phyloP scores from a whole-genome alignment of 1,140 invertebrate genomes.

The Plodia interpunctella region DNA sequence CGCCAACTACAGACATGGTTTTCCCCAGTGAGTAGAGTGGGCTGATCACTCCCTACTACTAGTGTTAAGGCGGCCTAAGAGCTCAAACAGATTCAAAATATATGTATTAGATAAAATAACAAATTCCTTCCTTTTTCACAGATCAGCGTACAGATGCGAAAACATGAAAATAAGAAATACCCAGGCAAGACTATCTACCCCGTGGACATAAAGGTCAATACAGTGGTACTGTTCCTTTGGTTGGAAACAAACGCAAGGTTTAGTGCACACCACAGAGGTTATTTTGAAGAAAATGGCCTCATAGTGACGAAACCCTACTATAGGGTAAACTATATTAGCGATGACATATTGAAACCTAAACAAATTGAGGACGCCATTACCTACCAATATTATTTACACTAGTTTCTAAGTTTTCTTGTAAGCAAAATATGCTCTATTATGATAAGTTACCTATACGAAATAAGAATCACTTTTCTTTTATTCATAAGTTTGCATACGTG shows the following conservation, averaged over 20 bases:
- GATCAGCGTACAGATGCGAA: slow-evolving; percentile 37
- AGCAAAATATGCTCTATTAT: neutral
- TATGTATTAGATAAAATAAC: too few relatives aligned
- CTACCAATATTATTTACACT: slow-evolving; percentile 54
- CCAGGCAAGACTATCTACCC: too few relatives aligned
- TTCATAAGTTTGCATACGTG: too few relatives aligned
- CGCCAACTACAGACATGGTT: too few relatives aligned
- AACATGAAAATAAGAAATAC: slow-evolving; percentile 17
- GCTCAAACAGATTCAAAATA: too few relatives aligned
- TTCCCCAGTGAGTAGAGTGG: too few relatives aligned
- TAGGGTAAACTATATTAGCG: slow-evolving; percentile 27
- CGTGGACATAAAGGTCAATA: slow-evolving; percentile 41
- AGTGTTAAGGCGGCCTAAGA: too few relatives aligned
- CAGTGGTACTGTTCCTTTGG: slow-evolving; percentile 55
- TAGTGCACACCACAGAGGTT: slow-evolving; percentile 22
- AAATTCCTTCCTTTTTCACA: too few relatives aligned
- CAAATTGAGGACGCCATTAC: slow-evolving; percentile 41
- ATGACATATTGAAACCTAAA: slow-evolving; percentile 23
- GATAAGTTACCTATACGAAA: too few relatives aligned
- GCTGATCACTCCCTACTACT: too few relatives aligned
- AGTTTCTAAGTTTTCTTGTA: too few relatives aligned
- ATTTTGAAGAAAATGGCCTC: slow-evolving; percentile 57
- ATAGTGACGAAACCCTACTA: slow-evolving; percentile 41
- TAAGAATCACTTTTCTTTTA: too few relatives aligned
- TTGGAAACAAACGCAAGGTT: slow-evolving; percentile 34